These are phyloP conservation scores for Anguilla marmorata DNA, from an alignment of 2,797 vertebrate species.

Conservation along the genomic window DNA sequence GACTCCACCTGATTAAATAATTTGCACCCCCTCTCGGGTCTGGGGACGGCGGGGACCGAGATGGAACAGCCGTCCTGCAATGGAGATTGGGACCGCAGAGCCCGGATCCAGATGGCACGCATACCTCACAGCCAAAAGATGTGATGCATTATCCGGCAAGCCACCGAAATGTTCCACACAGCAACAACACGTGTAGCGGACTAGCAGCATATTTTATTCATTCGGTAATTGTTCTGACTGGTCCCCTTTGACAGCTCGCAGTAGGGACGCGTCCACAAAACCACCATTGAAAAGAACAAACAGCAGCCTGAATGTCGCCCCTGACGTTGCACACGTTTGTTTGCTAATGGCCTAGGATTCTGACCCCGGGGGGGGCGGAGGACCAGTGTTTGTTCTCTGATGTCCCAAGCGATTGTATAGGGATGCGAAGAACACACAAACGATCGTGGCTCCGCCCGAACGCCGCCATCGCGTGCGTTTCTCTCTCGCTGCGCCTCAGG, in stretches of 20 bases:
- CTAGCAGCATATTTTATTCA: neutral
- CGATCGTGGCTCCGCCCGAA: neutral
- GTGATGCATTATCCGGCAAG: neutral
- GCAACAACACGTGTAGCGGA: neutral
- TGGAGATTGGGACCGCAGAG: neutral
- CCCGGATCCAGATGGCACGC: neutral
- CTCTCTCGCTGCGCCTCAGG: neutral
- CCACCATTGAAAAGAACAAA: neutral
- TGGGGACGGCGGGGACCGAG: neutral
- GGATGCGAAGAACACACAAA: neutral
- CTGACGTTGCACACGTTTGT: neutral
- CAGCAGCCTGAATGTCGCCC: neutral
- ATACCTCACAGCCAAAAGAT: conserved; percentile 16
- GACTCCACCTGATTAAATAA: neutral
- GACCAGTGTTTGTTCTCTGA: neutral
- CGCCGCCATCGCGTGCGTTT: neutral
- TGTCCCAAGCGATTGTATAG: neutral
- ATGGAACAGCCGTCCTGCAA: neutral
- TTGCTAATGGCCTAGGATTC: neutral
- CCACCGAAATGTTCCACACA: neutral
- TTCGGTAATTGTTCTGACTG: neutral
- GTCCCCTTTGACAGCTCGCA: neutral
- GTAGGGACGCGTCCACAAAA: neutral
- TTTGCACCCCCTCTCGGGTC: neutral
- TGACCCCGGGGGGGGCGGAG: neutral